Conservation (phyloP, 30 jellyfish, hydroid and myxozoan species). For the Nemopilema nomurai region DNA sequence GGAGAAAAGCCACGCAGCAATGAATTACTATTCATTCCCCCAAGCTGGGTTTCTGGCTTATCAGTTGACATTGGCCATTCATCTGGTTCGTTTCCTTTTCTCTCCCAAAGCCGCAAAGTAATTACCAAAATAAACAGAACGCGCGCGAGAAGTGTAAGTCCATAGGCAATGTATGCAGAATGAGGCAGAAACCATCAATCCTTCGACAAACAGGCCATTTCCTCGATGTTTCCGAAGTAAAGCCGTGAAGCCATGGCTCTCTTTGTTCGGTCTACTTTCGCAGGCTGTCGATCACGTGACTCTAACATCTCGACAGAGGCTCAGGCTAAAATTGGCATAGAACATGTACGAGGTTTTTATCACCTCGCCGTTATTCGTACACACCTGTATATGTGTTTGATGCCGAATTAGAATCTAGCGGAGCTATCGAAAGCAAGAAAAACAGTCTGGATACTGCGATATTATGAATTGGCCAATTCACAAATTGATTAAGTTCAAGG, state of each 20-base stretch:
- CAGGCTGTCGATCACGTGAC: neutral
- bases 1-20: too few species aligned
- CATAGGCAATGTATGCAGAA: neutral
- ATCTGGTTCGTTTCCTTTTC: neutral
- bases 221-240: neutral
- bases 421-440: too few species aligned
- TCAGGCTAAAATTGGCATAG: too few species aligned
- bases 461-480: too few species aligned
- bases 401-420: too few species aligned
- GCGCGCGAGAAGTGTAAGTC: neutral
- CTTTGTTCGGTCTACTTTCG: neutral
- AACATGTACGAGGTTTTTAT: too few species aligned
- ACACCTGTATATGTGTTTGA: too few species aligned
- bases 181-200: neutral
- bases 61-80: neutral
- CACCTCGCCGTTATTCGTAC: too few species aligned
- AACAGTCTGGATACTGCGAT: too few species aligned
- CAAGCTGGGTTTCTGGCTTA: neutral
- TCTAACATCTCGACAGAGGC: neutral
- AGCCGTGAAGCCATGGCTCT: neutral
- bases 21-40: too few species aligned
- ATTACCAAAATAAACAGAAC: neutral
- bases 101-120: neutral
- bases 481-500: too few species aligned
- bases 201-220: neutral